Evolutionary conservation across 2,113 vertebrate species (phyloP).

Genomic region (Pavo muticus): DNA sequence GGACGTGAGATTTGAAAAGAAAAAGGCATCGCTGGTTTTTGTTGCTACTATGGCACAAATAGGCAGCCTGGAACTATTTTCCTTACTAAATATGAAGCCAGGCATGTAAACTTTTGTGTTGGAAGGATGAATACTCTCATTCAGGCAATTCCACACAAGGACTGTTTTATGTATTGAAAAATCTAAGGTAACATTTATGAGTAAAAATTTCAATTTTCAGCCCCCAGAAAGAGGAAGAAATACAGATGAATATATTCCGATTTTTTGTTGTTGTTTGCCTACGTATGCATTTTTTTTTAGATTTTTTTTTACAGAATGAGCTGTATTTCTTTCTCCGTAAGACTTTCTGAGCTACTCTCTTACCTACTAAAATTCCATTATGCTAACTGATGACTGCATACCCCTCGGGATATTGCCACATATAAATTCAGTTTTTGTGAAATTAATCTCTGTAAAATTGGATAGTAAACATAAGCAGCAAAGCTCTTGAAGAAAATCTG

Average conservation of each 20-base stretch:
- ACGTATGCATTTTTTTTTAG: neutral
- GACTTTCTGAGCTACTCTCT: neutral
- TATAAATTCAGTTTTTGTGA: slow-evolving; percentile 53
- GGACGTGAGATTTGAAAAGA: neutral
- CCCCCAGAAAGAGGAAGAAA: neutral
- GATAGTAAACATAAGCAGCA: slow-evolving; percentile 62
- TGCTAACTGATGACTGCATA: neutral
- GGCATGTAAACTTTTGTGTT: neutral
- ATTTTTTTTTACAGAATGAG: neutral
- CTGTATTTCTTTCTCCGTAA: slow-evolving; percentile 7
- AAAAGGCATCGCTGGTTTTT: neutral
- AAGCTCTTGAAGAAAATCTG: slow-evolving; percentile 53
- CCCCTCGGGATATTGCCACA: slow-evolving; percentile 13
- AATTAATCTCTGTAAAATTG: slow-evolving; percentile 73
- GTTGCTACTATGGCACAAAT: neutral
- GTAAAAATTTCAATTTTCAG: neutral
- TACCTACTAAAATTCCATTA: slow-evolving; percentile 39
- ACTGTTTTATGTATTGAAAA: neutral
- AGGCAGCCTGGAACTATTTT: neutral
- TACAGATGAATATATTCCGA: neutral
- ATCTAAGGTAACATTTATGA: neutral
- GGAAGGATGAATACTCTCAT: neutral
- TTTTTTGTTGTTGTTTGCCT: neutral
- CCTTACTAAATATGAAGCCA: neutral
- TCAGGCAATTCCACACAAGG: neutral